phyloP scores from a whole-genome alignment of 2,888 invertebrate species.

The Andrena hattorfiana region DNA sequence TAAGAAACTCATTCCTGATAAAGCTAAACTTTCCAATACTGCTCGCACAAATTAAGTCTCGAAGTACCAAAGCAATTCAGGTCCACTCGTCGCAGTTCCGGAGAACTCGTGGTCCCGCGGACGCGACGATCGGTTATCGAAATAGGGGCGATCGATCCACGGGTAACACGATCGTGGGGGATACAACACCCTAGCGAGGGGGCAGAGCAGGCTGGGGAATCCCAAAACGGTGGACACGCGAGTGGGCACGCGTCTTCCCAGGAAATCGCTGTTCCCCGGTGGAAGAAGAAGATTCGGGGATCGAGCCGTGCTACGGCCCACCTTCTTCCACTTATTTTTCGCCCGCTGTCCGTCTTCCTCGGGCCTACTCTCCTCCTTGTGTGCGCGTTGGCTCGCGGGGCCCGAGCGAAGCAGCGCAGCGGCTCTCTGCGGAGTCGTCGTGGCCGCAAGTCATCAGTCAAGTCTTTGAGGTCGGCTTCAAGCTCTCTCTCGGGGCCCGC shows the following conservation, averaged over 20 bases:
- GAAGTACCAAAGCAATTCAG: no score
- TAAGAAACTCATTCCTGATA: no score
- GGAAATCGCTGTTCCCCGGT: conserved; percentile 63
- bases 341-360: conserved; percentile 27
- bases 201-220: conserved; percentile 42
- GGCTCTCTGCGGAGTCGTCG: conserved; percentile 59
- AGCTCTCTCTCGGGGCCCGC: conserved; percentile 70
- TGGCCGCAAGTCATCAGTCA: conserved; percentile 80
- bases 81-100: not conserved
- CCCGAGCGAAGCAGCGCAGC: conserved; percentile 51
- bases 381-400: conserved; percentile 44
- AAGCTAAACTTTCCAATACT: no score
- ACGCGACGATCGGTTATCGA: not conserved
- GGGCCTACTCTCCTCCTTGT: conserved; percentile 19
- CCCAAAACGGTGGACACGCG: conserved; percentile 76
- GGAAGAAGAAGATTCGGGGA: conserved; percentile 32
- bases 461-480: conserved; percentile 79
- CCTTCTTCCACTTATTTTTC: conserved; percentile 48
- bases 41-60: no score
- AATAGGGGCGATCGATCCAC: not conserved
- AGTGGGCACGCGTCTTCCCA: conserved; percentile 78
- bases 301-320: conserved; percentile 29
- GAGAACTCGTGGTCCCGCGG: not conserved
- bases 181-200: not conserved
- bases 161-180: conserved; percentile 31